Conservation (phyloP, 1,140 invertebrate species). For the Kradibia gibbosae region DNA sequence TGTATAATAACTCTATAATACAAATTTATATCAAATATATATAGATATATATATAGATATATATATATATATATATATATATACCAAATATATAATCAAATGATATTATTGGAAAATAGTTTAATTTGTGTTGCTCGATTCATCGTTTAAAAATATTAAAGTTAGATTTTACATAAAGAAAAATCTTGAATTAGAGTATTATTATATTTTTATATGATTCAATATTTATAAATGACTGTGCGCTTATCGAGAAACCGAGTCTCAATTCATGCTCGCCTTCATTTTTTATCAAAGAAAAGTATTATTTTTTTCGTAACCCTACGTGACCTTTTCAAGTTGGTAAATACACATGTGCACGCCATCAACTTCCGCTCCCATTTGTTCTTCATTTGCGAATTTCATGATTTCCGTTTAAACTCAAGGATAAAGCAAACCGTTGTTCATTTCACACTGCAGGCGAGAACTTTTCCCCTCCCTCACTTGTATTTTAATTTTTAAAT, state of each 20-base stretch:
- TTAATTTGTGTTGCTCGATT: too few relatives aligned
- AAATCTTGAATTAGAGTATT: too few relatives aligned
- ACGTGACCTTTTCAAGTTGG: conserved; percentile 4
- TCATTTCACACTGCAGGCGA: conserved; percentile 15
- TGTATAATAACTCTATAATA: too few relatives aligned
- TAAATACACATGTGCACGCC: conserved; percentile 35
- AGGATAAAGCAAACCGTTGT: conserved; percentile 43
- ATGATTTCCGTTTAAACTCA: conserved; percentile 48
- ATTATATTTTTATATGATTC: background rate
- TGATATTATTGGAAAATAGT: too few relatives aligned
- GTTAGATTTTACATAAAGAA: too few relatives aligned
- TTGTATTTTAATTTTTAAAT: background rate
- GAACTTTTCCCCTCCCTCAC: background rate
- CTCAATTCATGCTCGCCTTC: too few relatives aligned
- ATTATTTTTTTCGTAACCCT: background rate
- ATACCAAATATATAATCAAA: too few relatives aligned
- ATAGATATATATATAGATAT: too few relatives aligned
- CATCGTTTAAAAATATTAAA: too few relatives aligned
- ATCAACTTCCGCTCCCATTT: conserved; percentile 1
- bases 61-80: too few relatives aligned
- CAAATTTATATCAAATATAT: too few relatives aligned
- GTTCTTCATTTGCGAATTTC: conserved; percentile 28
- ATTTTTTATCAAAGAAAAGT: conserved; percentile 7
- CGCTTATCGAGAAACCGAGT: background rate
- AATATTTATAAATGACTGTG: background rate